These are phyloP conservation scores for Mobula birostris DNA, from an alignment of 2,113 vertebrate species.

Conservation along the genomic window DNA sequence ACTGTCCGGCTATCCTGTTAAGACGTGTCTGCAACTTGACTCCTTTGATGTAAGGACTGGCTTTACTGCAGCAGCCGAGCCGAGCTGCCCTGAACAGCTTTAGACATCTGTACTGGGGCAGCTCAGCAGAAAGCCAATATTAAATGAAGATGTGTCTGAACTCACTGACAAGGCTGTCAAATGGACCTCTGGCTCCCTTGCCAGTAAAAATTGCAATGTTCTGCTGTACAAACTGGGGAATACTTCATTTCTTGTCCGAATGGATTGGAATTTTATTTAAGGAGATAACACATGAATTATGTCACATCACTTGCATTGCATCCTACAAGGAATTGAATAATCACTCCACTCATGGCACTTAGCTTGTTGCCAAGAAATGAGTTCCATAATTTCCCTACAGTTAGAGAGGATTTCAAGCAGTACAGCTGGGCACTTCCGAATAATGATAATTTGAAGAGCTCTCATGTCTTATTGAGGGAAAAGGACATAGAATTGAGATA, in stretches of 20 bases:
- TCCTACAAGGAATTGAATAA: not conserved
- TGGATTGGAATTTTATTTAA: not conserved
- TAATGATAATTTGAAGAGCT: not conserved
- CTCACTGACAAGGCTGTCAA: not conserved
- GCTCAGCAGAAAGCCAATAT: not conserved
- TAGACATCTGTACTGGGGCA: not conserved
- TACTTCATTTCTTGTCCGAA: not conserved
- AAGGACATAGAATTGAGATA: not conserved
- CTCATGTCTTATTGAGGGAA: not conserved
- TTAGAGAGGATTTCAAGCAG: not conserved
- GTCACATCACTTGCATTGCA: not conserved
- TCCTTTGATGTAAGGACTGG: not conserved
- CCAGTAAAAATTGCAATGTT: not conserved
- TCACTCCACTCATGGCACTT: not conserved
- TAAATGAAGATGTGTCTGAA: not conserved
- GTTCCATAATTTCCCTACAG: conserved; percentile 19
- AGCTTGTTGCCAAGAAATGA: conserved; percentile 19
- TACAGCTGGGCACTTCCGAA: conserved; percentile 25
- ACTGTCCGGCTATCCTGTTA: not conserved
- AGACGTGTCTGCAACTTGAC: not conserved
- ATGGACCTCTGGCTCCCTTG: not conserved
- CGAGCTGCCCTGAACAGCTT: not conserved
- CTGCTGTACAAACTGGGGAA: not conserved
- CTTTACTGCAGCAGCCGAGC: not conserved
- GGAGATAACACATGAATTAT: not conserved